These are phyloP conservation scores for Ctenicera cuprea DNA, from an alignment of 2,888 invertebrate species.

Conservation along the genomic window DNA sequence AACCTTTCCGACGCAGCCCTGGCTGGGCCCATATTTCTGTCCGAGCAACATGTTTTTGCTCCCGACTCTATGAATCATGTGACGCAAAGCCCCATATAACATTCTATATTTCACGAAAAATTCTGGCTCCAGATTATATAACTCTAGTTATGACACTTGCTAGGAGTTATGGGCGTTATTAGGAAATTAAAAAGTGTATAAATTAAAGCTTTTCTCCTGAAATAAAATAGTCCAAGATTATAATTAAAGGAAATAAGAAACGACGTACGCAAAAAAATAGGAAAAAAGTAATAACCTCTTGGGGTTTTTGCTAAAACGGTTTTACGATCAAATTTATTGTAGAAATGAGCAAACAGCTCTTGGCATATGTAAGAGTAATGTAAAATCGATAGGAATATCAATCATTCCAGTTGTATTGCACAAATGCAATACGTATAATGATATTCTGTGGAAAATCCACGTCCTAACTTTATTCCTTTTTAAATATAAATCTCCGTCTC, in stretches of 20 bases:
- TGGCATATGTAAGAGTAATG: conserved; percentile 19
- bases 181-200: conserved; percentile 35
- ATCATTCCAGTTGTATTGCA: conserved; percentile 27
- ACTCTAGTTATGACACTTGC: conserved; percentile 35
- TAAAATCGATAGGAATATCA: conserved; percentile 26
- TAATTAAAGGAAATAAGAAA: background rate
- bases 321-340: background rate
- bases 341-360: background rate
- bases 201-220: conserved; percentile 12
- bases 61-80: conserved; percentile 68
- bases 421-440: conserved; percentile 26
- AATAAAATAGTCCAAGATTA: background rate
- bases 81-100: conserved; percentile 61
- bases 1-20: conserved; percentile 66
- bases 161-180: conserved; percentile 33
- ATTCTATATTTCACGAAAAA: conserved; percentile 58
- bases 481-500: conserved; percentile 47
- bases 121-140: conserved; percentile 48
- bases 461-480: conserved; percentile 33
- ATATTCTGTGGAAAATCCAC: conserved; percentile 27
- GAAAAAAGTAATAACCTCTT: background rate
- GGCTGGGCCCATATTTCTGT: conserved; percentile 69
- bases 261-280: background rate
- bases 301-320: background rate
- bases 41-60: conserved; percentile 71